Conservation (phyloP, 2,888 invertebrate species). For the Drosophila ustulata region DNA sequence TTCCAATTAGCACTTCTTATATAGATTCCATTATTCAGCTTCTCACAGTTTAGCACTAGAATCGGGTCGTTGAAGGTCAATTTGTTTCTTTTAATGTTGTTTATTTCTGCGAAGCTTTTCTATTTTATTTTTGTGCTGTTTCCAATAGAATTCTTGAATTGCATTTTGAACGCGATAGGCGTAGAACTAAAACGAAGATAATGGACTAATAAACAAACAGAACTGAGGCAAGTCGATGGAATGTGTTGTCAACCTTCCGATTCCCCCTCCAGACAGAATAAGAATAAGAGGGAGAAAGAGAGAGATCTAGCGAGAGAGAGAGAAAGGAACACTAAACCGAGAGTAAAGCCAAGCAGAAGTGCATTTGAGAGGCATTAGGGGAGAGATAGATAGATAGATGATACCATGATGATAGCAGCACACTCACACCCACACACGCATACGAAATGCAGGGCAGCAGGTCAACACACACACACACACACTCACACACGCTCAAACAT, state of each 20-base stretch:
- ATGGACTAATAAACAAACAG: conserved; percentile 35
- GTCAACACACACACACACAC: background rate
- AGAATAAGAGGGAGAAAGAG: conserved; percentile 9
- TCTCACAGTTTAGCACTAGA: background rate
- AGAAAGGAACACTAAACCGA: background rate
- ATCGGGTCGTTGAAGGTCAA: background rate
- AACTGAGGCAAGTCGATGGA: conserved; percentile 8
- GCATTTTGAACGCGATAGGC: conserved; percentile 42
- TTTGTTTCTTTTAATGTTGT: conserved; percentile 16
- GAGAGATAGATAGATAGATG: background rate
- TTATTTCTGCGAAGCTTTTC: conserved; percentile 13
- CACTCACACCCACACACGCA: conserved; percentile 7
- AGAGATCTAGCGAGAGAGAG: background rate
- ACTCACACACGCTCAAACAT: background rate
- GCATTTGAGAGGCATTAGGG: conserved; percentile 20
- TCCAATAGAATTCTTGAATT: conserved; percentile 18
- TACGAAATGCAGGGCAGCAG: background rate
- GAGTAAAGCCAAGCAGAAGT: conserved; percentile 1
- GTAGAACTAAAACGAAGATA: conserved; percentile 38
- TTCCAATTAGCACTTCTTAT: conserved; percentile 32
- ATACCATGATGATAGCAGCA: background rate
- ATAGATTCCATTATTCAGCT: conserved; percentile 6
- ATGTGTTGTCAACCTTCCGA: background rate
- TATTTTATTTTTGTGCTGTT: background rate
- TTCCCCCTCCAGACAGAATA: background rate